Conservation (phyloP, 37 sponge, comb jelly and placozoan genomes). For the Aplysina aerophoba region DNA sequence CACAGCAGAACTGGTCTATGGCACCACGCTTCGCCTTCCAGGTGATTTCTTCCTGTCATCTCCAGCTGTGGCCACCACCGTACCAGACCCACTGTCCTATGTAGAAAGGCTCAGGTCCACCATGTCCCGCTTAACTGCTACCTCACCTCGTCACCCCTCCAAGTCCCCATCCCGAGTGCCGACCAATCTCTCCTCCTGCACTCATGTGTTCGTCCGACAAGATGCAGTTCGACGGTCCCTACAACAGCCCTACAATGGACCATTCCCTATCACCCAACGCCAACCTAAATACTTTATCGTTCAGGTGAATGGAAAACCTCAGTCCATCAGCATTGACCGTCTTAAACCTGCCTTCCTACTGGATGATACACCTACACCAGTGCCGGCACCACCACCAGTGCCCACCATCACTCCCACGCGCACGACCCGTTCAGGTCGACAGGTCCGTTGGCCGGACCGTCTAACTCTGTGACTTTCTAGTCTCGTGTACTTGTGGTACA, state of each 20-base stretch:
- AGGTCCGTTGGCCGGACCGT: too few relatives aligned
- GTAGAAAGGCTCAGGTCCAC: background rate
- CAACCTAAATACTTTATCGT: too few relatives aligned
- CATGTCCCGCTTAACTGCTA: background rate
- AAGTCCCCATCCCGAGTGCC: background rate
- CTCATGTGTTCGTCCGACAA: background rate
- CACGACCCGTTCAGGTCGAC: too few relatives aligned
- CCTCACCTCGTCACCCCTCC: background rate
- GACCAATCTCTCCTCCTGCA: background rate
- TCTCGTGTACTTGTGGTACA: too few relatives aligned
- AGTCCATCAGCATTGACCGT: too few relatives aligned
- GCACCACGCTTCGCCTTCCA: background rate
- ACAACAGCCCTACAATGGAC: background rate
- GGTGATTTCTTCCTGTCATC: background rate
- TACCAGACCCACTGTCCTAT: background rate
- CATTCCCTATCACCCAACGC: too few relatives aligned
- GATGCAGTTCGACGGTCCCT: background rate
- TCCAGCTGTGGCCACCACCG: background rate
- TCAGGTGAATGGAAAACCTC: too few relatives aligned
- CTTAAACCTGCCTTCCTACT: too few relatives aligned
- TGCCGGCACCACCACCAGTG: too few relatives aligned
- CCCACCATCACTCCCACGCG: too few relatives aligned
- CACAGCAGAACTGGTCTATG: slow-evolving; percentile 6
- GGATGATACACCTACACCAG: too few relatives aligned
- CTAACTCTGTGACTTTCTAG: too few relatives aligned